A percentile compares a stretch with the other conserved stretches of the same genome.
Evolutionary conservation across 2,113 vertebrate genomes (phyloP).

Genomic region (Pachycephala philippinensis): DNA sequence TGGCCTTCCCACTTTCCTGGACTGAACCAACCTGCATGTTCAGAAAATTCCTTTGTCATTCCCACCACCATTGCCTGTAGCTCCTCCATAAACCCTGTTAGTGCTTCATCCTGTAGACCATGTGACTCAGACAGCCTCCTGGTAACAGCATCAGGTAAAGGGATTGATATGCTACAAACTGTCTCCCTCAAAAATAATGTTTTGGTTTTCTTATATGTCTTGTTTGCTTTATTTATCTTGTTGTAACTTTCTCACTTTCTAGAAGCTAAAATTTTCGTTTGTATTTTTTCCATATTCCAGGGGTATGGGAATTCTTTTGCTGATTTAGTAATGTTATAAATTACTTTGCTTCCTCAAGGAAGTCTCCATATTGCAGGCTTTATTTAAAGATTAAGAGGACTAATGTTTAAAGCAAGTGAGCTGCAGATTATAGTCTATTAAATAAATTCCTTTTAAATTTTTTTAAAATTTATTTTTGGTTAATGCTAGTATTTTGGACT

Average conservation of each 20-base stretch:
- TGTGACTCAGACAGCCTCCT: constrained; percentile 92
- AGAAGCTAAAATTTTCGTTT: not conserved
- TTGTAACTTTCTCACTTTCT: not conserved
- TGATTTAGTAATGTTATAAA: not conserved
- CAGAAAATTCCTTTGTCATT: constrained; percentile 88
- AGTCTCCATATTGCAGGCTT: not conserved
- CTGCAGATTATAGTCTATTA: not conserved
- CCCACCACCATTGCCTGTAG: constrained; percentile 87
- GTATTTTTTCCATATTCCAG: constrained; percentile 6
- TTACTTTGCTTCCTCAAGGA: not conserved
- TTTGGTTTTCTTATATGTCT: not conserved
- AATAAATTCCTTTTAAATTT: not conserved
- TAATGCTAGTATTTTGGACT: not conserved
- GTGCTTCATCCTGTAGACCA: constrained; percentile 90
- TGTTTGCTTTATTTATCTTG: not conserved
- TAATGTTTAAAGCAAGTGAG: not conserved
- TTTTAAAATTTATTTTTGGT: not conserved
- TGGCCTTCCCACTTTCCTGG: constrained; percentile 78
- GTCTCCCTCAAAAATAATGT: constrained; percentile 44
- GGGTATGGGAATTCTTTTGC: constrained; percentile 69
- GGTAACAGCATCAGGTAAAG: constrained; percentile 99
- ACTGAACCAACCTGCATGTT: constrained; percentile 89
- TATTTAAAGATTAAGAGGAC: not conserved
- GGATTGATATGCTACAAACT: constrained; percentile 75
- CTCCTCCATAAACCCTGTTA: constrained; percentile 91